A percentile compares a stretch with the other conserved stretches of the same genome.
These are phyloP conservation scores for Dynastes tityus DNA, from an alignment of 2,888 invertebrate genomes.

Conservation along the genomic window DNA sequence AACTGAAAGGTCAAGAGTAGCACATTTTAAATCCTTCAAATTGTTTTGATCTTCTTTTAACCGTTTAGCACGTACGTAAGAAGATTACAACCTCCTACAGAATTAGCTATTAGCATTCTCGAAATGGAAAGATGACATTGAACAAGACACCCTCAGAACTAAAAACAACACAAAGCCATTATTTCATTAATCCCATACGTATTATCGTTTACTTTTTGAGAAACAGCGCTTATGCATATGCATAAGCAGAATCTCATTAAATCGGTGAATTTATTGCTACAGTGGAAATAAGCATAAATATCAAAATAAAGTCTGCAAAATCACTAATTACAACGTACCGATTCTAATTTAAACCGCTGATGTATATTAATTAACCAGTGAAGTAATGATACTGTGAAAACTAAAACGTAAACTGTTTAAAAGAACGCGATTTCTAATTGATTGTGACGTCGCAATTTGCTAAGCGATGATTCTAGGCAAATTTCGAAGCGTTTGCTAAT, in stretches of 20 bases:
- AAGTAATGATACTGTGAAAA: conserved; percentile 21
- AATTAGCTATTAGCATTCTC: conserved; percentile 22
- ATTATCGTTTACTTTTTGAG: background rate
- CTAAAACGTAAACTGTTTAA: conserved; percentile 1
- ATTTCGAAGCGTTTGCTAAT: conserved; percentile 29
- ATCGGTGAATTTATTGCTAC: background rate
- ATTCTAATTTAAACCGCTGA: conserved; percentile 3
- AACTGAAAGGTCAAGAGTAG: conserved; percentile 6
- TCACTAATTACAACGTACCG: background rate
- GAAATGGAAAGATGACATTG: conserved; percentile 36
- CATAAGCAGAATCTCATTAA: background rate
- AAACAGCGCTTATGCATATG: conserved; percentile 23
- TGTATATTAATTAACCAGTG: conserved; percentile 3
- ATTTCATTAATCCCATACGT: conserved; percentile 15
- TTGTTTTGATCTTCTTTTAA: conserved; percentile 16
- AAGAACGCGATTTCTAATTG: conserved; percentile 26
- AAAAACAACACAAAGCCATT: conserved; percentile 23
- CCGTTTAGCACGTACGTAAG: conserved; percentile 10
- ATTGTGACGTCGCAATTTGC: conserved; percentile 36
- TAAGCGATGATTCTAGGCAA: conserved; percentile 2
- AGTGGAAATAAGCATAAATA: background rate
- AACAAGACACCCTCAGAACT: conserved; percentile 28
- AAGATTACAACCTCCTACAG: conserved; percentile 28
- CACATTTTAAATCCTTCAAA: conserved; percentile 1
- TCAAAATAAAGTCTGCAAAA: background rate